Evolutionary conservation across 2,888 invertebrate species (phyloP), one percentile per base, ranked within the genome.

Genomic region (Napeogenes inachia): DNA sequence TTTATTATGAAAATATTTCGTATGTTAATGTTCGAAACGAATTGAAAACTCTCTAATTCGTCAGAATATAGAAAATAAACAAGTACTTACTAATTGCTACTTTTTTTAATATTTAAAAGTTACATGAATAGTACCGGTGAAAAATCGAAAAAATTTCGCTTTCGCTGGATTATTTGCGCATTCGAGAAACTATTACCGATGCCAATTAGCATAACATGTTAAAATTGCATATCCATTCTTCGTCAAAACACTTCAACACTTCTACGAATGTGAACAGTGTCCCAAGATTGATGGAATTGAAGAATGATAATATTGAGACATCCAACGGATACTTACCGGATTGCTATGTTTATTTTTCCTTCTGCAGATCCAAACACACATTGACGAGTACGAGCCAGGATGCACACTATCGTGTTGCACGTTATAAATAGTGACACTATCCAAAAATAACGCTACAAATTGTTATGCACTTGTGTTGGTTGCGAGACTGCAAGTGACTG

Each of bases 301-400:
- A 56, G 54, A 57, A 57, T 57, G 66, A 69, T 69, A 65, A 66
- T 60, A 68, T 62, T 69, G 45, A 57, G 65, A 62, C 50, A 60
- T 45, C 60, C 59, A 60, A 65, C 54, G 60, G 54, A 63, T 63
- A 87, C 89, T 88, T 80, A 89, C 89, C 82, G 84, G 78, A 84
- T 80, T 79, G 80, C 74, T 84, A 82, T 87, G 84, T 88, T 86
- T 88, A 82, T 85, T 82, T 86, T 84, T 82, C 80, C 77, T 75
- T 77, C 75, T 75, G 77, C 81, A 74, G 76, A 78, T 79, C 76
- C 77, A 78, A 84, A 78, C 73, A 69, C 72, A 78, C 85, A 85
- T 85, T 84, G 80, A 83, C 80, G 77, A 77, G 62, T 60, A 64
- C 63, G 66, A 68, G 75, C 71, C 74, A 73, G 75, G 74, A 71